These are phyloP conservation scores for Gymnoscopelus microlampas DNA, from an alignment of 2,797 vertebrate genomes.

Conservation along the genomic window DNA sequence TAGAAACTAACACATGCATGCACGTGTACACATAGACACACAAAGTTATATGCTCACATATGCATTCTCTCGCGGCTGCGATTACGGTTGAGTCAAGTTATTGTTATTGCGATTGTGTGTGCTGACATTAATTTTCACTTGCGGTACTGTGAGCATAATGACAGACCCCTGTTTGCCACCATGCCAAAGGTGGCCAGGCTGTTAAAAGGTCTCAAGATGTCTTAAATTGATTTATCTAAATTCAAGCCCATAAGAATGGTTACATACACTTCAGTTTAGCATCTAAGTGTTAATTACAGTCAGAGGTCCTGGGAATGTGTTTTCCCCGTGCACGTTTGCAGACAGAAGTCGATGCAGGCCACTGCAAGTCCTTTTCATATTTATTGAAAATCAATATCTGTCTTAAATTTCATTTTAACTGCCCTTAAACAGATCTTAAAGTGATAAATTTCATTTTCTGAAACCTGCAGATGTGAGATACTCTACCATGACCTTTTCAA, in stretches of 20 bases:
- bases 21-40: background rate
- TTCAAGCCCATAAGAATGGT: too few species aligned
- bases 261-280: too few species aligned
- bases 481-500: background rate
- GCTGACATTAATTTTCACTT: background rate
- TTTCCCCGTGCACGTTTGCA: too few species aligned
- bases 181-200: too few species aligned
- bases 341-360: too few species aligned
- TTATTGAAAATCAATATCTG: background rate
- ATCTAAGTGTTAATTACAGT: too few species aligned
- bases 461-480: background rate
- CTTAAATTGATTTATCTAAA: slow-evolving; percentile 5
- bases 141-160: too few species aligned
- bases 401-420: slow-evolving; percentile 7
- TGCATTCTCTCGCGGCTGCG: background rate
- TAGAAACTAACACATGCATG: background rate
- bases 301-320: too few species aligned
- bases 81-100: background rate
- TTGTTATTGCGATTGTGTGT: background rate
- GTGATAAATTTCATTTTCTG: background rate
- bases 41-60: background rate
- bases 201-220: slow-evolving; percentile 18
- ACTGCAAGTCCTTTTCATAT: too few species aligned
- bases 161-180: too few species aligned
- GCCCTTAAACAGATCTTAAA: slow-evolving; percentile 6